Evolutionary conservation across 2,113 vertebrate species (phyloP).

Genomic region (Notiomystis cincta): DNA sequence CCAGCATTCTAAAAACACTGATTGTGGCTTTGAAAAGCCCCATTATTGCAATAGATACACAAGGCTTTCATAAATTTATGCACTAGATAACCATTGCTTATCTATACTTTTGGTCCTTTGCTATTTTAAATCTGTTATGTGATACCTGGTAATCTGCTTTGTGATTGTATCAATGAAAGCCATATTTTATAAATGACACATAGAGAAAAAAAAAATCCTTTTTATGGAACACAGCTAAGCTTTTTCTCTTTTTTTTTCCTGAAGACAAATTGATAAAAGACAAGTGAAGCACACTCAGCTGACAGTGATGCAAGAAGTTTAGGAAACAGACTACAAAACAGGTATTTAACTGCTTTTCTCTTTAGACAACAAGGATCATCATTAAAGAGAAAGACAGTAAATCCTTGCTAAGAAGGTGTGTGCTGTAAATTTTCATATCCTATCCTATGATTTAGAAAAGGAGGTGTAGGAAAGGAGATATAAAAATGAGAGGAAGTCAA

Average conservation of each 20-base stretch:
- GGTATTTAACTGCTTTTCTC: not conserved
- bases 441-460: not conserved
- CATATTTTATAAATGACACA: not conserved
- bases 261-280: not conserved
- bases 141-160: not conserved
- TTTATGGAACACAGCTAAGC: not conserved
- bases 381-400: not conserved
- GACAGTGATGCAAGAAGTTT: not conserved
- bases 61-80: not conserved
- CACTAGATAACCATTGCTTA: not conserved
- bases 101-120: not conserved
- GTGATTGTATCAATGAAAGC: not conserved
- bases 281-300: not conserved
- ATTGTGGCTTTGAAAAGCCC: not conserved
- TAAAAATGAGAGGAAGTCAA: not conserved
- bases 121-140: not conserved
- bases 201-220: not conserved
- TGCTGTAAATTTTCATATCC: not conserved
- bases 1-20: rapidly evolving
- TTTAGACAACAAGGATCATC: not conserved
- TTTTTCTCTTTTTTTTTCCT: not conserved
- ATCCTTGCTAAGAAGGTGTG: not conserved
- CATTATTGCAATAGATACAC: not conserved
- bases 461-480: not conserved
- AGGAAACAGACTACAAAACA: not conserved